A percentile compares a stretch with the other conserved stretches of the same genome.
These are phyloP conservation scores for Empis stercorea DNA, from an alignment of 2,888 invertebrate genomes.

Conservation along the genomic window DNA sequence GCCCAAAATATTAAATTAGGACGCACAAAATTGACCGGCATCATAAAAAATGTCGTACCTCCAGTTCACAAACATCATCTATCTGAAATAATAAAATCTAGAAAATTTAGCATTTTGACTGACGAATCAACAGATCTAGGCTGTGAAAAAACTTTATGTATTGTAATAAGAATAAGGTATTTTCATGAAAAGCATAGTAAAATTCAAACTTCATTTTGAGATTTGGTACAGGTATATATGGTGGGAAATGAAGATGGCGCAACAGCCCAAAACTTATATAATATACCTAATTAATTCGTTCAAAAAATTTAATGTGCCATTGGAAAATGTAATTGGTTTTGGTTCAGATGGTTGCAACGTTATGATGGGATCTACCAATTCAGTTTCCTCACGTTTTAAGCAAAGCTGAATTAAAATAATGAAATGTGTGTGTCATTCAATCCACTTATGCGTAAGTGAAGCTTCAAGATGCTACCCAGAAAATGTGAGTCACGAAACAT, in stretches of 20 bases:
- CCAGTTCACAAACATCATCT: too few species aligned
- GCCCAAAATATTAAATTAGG: background rate
- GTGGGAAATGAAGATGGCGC: background rate
- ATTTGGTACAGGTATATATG: background rate
- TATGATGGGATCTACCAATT: slow-evolving; percentile 19
- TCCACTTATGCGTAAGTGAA: slow-evolving; percentile 22
- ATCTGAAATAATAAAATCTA: too few species aligned
- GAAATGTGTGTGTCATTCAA: slow-evolving; percentile 24
- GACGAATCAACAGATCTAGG: too few species aligned
- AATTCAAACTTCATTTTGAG: background rate
- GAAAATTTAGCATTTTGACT: too few species aligned
- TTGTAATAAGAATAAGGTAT: background rate
- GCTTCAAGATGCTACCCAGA: slow-evolving; percentile 21
- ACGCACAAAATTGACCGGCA: background rate
- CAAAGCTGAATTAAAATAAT: slow-evolving; percentile 12
- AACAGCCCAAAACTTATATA: background rate
- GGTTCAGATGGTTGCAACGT: slow-evolving; percentile 3
- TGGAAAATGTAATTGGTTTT: slow-evolving; percentile 22
- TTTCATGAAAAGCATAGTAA: background rate
- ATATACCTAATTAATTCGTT: background rate
- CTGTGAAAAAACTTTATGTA: background rate
- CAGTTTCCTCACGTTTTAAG: slow-evolving; percentile 17
- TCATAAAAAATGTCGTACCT: slow-evolving; percentile 2
- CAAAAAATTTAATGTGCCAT: background rate
- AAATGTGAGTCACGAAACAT: slow-evolving; percentile 19